A percentile compares a stretch with the other conserved stretches of the same genome.
Evolutionary conservation across 1,140 invertebrate genomes (phyloP).

Genomic region (Drosophila gunungcola): DNA sequence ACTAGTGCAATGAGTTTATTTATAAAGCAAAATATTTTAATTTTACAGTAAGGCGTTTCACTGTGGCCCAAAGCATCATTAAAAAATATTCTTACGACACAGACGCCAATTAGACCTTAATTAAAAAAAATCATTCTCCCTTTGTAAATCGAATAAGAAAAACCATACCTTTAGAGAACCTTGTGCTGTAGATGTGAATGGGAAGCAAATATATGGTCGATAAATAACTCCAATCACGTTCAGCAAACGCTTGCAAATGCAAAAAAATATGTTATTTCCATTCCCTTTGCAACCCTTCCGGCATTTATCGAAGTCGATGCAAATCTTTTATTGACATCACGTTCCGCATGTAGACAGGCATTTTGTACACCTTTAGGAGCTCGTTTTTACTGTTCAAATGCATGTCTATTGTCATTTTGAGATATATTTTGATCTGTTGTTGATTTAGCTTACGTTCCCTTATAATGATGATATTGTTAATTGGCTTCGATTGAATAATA

Average conservation of each 20-base stretch:
- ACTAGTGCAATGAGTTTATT: too few relatives aligned
- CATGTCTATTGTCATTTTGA: conserved; percentile 10
- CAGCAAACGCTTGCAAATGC: conserved; percentile 77
- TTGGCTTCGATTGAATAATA: not conserved
- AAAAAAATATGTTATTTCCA: conserved; percentile 46
- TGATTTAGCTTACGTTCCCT: not conserved
- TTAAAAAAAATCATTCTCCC: too few relatives aligned
- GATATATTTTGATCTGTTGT: not conserved
- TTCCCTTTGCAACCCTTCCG: conserved; percentile 16
- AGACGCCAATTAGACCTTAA: too few relatives aligned
- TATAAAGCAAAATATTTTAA: too few relatives aligned
- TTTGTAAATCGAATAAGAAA: too few relatives aligned
- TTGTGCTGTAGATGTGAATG: not conserved
- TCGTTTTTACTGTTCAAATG: conserved; percentile 13
- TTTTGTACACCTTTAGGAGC: conserved; percentile 62
- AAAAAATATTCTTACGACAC: too few relatives aligned
- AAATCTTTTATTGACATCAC: conserved; percentile 80
- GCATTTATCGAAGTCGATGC: conserved; percentile 58
- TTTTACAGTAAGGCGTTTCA: too few relatives aligned
- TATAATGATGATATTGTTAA: not conserved
- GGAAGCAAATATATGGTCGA: conserved; percentile 47
- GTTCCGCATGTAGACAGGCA: conserved; percentile 63
- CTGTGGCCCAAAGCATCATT: too few relatives aligned
- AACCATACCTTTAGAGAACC: too few relatives aligned
- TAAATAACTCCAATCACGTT: conserved; percentile 79